These are phyloP conservation scores for Prosopocoilus inquinatus DNA, from an alignment of 2,888 invertebrate species.

Conservation along the genomic window DNA sequence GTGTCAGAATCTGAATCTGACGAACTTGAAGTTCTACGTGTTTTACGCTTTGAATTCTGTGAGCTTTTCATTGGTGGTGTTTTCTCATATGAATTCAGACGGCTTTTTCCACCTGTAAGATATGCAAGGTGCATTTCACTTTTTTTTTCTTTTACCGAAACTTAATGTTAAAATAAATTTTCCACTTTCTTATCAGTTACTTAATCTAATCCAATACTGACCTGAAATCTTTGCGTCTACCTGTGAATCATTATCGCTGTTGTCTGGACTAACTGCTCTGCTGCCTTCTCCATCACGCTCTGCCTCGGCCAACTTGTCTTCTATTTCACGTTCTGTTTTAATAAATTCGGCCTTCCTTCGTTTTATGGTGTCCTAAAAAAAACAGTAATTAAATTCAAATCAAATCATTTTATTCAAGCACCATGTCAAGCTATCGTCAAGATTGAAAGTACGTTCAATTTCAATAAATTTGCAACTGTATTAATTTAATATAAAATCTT, in stretches of 20 bases:
- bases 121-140: conserved; percentile 1
- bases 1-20: conserved; percentile 26
- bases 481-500: conserved; percentile 23
- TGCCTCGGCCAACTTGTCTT: conserved; percentile 64
- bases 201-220: conserved; percentile 37
- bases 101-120: conserved; percentile 20
- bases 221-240: conserved; percentile 47
- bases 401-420: not conserved
- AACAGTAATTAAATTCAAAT: not conserved
- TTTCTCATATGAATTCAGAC: conserved; percentile 13
- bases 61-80: conserved; percentile 17
- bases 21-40: conserved; percentile 24
- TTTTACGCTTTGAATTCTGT: conserved; percentile 19
- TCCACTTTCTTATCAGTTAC: conserved; percentile 4
- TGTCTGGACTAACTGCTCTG: conserved; percentile 48
- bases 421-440: not conserved
- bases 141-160: not conserved
- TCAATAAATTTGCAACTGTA: not conserved
- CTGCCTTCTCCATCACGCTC: conserved; percentile 54
- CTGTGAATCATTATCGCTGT: conserved; percentile 50
- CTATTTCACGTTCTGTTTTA: conserved; percentile 74
- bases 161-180: not conserved
- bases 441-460: not conserved
- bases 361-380: conserved; percentile 52
- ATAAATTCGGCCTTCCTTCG: conserved; percentile 66